Base-by-base conservation (phyloP, 2,113 vertebrate species). In the Peromyscus californicus region DNA sequence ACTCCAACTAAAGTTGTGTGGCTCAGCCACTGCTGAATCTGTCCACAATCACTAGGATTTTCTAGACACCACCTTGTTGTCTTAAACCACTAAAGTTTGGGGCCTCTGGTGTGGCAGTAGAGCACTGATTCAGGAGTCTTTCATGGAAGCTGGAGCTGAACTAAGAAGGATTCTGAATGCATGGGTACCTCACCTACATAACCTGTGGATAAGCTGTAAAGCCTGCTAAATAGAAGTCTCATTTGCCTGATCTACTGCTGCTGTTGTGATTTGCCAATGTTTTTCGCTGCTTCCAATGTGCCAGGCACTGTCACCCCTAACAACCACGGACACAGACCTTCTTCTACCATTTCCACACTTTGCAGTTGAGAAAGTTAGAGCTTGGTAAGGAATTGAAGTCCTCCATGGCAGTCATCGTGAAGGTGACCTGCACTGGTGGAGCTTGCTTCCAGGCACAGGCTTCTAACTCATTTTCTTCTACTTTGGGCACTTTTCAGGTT, bases 71-170 rank as follows among this genome's bases (percentile, higher is more conserved):
- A 24, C 31, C 89, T 42, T 83, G 51, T 84, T 93, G 6, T 79
- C 88, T 95, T 85, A 89, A 91, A 85, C 12, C 59, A 93, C n/a
- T 51, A 10, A 84, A 42, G 36, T 70, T 76, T 89, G 31, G 31
- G 54, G 51, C 63, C 9, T 76, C 4, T 57, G 51, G 19, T 45
- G 0, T 15, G 91, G 15, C 39, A 92, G 87, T 1, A 85, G 36
- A 21, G 42, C 79, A 69, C 22, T n/a, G 33, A 79, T 26, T 45
- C 0, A 48, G 54, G 51, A 75, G 13, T 65, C 54, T 93, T 59
- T 63, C 12, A 51, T n/a, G 45, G 3, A 92, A 91, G 8, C 1
- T 86, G 74, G 61, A 74, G 12, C 7, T 86, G 21, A 31, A 39
- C 8, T 4, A 90, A 17, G n/a, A 42, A 63, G 36, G 74, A 9